Evolutionary conservation across 2,797 vertebrate species (phyloP).

Genomic region (Sternotherus odoratus): DNA sequence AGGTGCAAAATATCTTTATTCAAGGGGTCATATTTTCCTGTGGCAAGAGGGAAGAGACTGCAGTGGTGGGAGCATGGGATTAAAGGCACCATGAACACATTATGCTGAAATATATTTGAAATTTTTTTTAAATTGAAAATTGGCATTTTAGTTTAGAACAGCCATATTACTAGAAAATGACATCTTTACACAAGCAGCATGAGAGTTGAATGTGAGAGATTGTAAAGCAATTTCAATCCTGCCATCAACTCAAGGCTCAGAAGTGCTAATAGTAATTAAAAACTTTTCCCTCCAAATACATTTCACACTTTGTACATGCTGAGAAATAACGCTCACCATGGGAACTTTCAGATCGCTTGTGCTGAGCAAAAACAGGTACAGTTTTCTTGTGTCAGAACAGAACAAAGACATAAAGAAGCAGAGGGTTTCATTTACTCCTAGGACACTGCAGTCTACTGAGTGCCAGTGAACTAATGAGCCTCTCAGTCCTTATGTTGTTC

Average conservation of each 20-base stretch:
- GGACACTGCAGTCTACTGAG: slow-evolving; percentile 72
- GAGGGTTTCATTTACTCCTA: slow-evolving; percentile 81
- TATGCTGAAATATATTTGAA: neutral
- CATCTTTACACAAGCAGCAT: slow-evolving; percentile 57
- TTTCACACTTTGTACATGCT: slow-evolving; percentile 68
- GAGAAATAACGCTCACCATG: slow-evolving; percentile 58
- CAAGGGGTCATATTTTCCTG: neutral
- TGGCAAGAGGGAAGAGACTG: neutral
- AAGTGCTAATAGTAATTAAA: slow-evolving; percentile 78
- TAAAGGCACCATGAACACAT: neutral
- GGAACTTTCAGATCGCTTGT: slow-evolving; percentile 74
- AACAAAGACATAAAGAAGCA: slow-evolving; percentile 81
- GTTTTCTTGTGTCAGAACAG: slow-evolving; percentile 81
- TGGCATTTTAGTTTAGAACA: neutral
- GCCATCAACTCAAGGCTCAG: slow-evolving; percentile 67
- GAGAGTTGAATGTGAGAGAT: slow-evolving; percentile 31
- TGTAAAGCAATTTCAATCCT: slow-evolving; percentile 41
- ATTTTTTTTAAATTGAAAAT: neutral
- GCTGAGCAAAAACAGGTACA: slow-evolving; percentile 76
- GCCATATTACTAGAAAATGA: neutral
- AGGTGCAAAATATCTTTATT: neutral
- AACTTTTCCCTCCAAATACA: slow-evolving; percentile 65
- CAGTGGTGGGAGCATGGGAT: neutral
- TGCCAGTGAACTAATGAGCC: slow-evolving; percentile 86
- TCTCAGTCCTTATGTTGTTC: slow-evolving; percentile 83